Conservation (phyloP, 2,888 invertebrate species). For the Drosophila merina region DNA sequence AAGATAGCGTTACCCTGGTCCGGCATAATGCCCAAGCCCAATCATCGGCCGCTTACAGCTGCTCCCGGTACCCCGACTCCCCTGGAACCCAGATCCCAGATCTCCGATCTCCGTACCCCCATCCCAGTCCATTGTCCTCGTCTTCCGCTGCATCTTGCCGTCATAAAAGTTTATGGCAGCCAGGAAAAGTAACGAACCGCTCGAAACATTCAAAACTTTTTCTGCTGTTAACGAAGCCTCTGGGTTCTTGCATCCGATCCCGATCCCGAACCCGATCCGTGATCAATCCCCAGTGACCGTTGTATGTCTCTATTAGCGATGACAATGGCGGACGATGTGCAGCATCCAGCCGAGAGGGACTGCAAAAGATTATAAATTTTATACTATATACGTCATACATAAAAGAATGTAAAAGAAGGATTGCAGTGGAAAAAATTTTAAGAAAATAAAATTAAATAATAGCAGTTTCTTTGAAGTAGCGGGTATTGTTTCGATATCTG, state of each 20-base stretch:
- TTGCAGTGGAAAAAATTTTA: conserved; percentile 5
- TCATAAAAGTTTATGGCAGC: conserved; percentile 70
- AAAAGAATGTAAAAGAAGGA: conserved; percentile 16
- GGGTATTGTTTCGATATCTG: not conserved
- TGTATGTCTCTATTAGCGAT: conserved; percentile 75
- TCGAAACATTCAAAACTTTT: conserved; percentile 62
- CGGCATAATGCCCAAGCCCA: conserved; percentile 66
- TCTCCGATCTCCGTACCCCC: conserved; percentile 28
- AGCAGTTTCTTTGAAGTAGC: too few species aligned
- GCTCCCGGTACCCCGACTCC: conserved; percentile 48
- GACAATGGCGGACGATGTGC: conserved; percentile 55
- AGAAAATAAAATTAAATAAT: too few species aligned
- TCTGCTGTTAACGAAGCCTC: conserved; percentile 42
- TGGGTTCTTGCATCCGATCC: conserved; percentile 10
- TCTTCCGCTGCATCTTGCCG: conserved; percentile 42
- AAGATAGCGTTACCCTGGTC: conserved; percentile 23
- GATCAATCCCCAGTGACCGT: conserved; percentile 40
- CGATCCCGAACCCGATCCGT: conserved; percentile 15
- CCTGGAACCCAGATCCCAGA: conserved; percentile 54
- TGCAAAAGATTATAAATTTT: conserved; percentile 74
- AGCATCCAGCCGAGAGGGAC: conserved; percentile 51
- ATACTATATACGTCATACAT: conserved; percentile 47
- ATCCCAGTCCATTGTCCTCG: conserved; percentile 62
- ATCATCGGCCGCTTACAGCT: conserved; percentile 76
- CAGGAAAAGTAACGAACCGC: conserved; percentile 66